Conservation (phyloP, 2,113 vertebrate species). For the Leiothrix lutea region DNA sequence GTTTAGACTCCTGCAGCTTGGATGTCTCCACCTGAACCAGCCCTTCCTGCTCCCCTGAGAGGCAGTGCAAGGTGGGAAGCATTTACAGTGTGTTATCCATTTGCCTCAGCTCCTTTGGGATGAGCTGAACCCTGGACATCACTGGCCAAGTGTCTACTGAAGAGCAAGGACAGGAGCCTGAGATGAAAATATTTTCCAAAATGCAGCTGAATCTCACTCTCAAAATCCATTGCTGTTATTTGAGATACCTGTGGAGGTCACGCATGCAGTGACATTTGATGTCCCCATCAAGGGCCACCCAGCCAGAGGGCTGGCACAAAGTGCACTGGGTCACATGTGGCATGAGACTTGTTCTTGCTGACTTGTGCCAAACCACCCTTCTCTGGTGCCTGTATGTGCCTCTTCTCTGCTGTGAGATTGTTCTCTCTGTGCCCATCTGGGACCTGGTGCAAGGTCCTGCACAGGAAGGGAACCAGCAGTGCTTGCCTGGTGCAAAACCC, state of each 20-base stretch:
- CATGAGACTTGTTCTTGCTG: neutral
- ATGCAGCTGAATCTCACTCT: neutral
- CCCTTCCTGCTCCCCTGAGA: neutral
- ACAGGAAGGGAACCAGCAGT: neutral
- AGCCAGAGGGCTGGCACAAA: neutral
- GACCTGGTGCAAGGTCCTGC: neutral
- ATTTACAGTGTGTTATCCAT: rapidly evolving
- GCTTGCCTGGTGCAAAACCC: neutral
- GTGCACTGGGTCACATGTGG: neutral
- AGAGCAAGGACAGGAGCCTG: neutral
- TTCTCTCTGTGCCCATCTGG: neutral
- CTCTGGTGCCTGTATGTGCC: neutral
- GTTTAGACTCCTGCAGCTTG: neutral
- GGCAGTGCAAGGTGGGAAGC: neutral
- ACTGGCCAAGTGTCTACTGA: neutral
- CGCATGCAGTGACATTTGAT: neutral
- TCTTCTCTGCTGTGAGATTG: rapidly evolving
- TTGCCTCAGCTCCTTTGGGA: neutral
- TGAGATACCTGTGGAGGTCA: neutral
- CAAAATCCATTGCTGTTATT: neutral
- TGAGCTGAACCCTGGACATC: neutral
- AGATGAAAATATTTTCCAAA: neutral
- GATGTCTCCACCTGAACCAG: neutral
- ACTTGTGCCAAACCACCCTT: neutral
- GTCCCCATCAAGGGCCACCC: neutral